Evolutionary conservation across 2,797 vertebrate species (phyloP).

Genomic region (Neosilurus hyrtlii): DNA sequence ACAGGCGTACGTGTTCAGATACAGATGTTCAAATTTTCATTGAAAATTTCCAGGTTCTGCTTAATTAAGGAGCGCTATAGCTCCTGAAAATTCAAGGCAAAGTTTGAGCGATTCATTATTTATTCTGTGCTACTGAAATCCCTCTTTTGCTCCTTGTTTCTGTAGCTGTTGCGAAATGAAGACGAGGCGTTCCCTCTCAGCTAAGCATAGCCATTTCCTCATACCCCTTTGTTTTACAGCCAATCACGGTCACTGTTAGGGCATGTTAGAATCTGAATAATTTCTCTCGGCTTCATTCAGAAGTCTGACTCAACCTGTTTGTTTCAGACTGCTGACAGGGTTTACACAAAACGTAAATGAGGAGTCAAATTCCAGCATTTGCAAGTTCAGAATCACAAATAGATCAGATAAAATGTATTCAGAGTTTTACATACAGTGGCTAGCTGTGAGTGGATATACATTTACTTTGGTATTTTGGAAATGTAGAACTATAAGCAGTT

Average conservation of each 20-base stretch:
- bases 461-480: not conserved
- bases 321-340: not conserved
- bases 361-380: not conserved
- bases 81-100: not conserved
- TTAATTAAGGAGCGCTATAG: not conserved
- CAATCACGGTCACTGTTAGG: slow-evolving; percentile 53
- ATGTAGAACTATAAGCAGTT: not conserved
- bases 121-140: not conserved
- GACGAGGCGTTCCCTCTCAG: slow-evolving; percentile 20
- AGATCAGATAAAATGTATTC: not conserved
- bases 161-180: slow-evolving; percentile 52
- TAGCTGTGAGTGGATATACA: not conserved
- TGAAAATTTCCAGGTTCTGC: not conserved
- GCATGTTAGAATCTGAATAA: slow-evolving; percentile 65
- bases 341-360: not conserved
- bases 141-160: not conserved
- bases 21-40: not conserved
- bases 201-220: slow-evolving; percentile 61
- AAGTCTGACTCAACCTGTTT: not conserved
- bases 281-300: slow-evolving; percentile 61
- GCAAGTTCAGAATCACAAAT: not conserved
- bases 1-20: not conserved
- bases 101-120: not conserved
- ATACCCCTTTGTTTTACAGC: slow-evolving; percentile 57
- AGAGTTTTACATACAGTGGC: not conserved